These are phyloP conservation scores for silkworm (Bombyx mori) DNA, from an alignment of 1,140 invertebrate genomes.

Conservation along the genomic window DNA sequence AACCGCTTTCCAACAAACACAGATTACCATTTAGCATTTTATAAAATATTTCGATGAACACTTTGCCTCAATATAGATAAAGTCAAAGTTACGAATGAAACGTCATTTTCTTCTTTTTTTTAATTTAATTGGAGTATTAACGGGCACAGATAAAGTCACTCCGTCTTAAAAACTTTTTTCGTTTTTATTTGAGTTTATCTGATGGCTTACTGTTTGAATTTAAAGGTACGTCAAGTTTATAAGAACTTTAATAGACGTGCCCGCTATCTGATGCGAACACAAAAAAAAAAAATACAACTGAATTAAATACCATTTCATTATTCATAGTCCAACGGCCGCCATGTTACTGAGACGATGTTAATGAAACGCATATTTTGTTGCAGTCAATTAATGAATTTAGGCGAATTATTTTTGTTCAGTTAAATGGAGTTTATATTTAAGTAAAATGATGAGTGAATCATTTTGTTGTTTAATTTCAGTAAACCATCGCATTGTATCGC, in stretches of 20 bases:
- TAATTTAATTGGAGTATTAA: constrained; percentile 66
- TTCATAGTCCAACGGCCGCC: not conserved
- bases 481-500: no score
- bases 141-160: constrained; percentile 58
- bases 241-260: constrained; percentile 66
- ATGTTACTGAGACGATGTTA: constrained; percentile 2
- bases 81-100: constrained; percentile 24
- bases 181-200: constrained; percentile 51
- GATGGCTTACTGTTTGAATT: constrained; percentile 67
- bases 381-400: not conserved
- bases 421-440: no score
- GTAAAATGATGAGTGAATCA: no score
- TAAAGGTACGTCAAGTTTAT: constrained; percentile 57
- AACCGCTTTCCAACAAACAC: not conserved
- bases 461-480: no score
- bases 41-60: constrained; percentile 18
- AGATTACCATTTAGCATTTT: not conserved
- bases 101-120: constrained; percentile 50
- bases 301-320: constrained; percentile 6
- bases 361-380: constrained; percentile 3
- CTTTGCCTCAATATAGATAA: constrained; percentile 18
- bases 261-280: constrained; percentile 49
- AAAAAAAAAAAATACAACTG: constrained; percentile 14
- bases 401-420: not conserved
- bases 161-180: constrained; percentile 26